Evolutionary conservation across 2,797 vertebrate species (phyloP), one percentile per base, ranked within the genome.

Genomic region (Hylomyscus alleni): DNA sequence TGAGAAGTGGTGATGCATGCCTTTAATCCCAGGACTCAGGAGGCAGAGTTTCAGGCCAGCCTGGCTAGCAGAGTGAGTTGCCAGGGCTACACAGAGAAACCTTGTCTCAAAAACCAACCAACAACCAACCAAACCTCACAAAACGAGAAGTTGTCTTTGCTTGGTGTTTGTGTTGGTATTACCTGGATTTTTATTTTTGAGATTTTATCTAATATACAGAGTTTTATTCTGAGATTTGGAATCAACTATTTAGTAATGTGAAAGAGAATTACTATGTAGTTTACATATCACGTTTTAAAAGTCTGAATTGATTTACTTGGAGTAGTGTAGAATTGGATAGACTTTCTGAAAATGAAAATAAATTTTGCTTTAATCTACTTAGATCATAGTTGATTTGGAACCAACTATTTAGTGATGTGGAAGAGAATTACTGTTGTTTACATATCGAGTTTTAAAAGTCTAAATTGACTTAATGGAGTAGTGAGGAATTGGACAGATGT

Each of bases 191-290:
- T 14, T 8, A n/a, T 76, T 75, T 91, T 94, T 40, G 73, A 92
- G 24, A 19, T 94, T 80, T 60, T 85, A 0, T 73, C 20, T 19
- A 72, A n/a, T 37, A 50, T 1, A 77, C 31, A 81, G 7, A 34
- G 88, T 94, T 93, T 90, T 87, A 29, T 94, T 94, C n/a, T 89
- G 44, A 91, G 67, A 93, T 88, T 87, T 87, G 69, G 24, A 91
- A 82, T 89, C 17, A n/a, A 73, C 54, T 69, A 4, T 52, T 69
- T 52, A 83, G 89, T 86, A 37, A 58, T 88, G 10, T 87, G 44
- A 60, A 52, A 75, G 22, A 92, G 26, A 54, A 13, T 58, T 87
- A 65, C 76, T 72, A 8, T 75, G 62, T 24, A 75, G 81, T 90
- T 82, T 80, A 13, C 72, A 84, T 26, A 81, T 67, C 34, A 58